Base-by-base conservation (phyloP, 2,888 invertebrate species). In the Tricholauxania praeusta region DNA sequence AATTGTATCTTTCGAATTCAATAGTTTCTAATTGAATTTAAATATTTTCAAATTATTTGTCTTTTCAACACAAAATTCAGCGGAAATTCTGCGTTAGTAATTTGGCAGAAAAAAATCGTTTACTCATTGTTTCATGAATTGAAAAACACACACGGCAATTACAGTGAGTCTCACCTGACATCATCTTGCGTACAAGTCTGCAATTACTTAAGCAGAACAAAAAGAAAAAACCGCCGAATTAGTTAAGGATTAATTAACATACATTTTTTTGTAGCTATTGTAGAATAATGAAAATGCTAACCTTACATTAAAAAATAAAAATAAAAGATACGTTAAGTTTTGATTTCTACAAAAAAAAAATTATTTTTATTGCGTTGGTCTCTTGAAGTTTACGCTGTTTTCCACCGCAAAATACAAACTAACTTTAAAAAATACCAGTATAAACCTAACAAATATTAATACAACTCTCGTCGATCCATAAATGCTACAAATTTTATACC, bases 171-270 rank as follows among this genome's bases (percentile, higher is more conserved):
- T 84, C 83, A 84, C 84, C 85, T 83, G 85, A 84, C 84, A 83
- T 85, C 84, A 82, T 84, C 84, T 68, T 82, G 83, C 82, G 83
- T 80, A 79, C 83, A 82, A 81, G 85, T 86, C 86, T 86, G 86
- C 86, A 86, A 86, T 86, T 85, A 86, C 86, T 86, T 86, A 86
- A 86, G 86, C 86, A 86, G 86, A 86, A 86, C 85, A 86, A 85
- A 84, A 84, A 85, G 82, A 76, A 76, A 78, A 84, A 85, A 86
- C 84, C 86, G 84, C 83, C 84, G 84, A 84, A 85, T 86, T 86
- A 85, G 85, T 86, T 83, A 84, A 82, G 83, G 57, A 63, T 70
- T 70, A 62, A 63, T 57, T 70, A 39, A 70, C 60, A 62, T 70
- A 70, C 52, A 63, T 63, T 49, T 47, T 63, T 47, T 64, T 49